Evolutionary conservation across 1,140 invertebrate genomes (phyloP).

Genomic region (Aphis gossypii): DNA sequence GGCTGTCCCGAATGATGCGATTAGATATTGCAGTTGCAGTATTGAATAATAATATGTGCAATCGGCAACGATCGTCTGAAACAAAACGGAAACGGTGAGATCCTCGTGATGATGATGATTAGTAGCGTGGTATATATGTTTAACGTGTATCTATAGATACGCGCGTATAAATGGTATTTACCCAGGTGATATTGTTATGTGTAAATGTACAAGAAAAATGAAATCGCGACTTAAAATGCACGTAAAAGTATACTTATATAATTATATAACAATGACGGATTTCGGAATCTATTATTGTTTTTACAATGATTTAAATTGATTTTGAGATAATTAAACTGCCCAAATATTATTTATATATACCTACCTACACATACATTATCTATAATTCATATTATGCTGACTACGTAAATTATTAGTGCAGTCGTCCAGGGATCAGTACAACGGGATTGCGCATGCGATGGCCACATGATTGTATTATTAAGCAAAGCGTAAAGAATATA

Average conservation of each 20-base stretch:
- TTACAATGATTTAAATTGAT: not conserved
- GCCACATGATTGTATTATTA: not conserved
- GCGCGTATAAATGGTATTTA: too few relatives aligned
- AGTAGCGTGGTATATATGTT: not conserved
- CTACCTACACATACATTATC: too few relatives aligned
- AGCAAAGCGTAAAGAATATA: not conserved
- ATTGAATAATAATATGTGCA: too few relatives aligned
- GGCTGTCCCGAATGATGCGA: not conserved
- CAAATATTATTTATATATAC: not conserved
- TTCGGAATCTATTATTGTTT: not conserved
- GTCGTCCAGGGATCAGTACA: not conserved
- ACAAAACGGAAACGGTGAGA: not conserved
- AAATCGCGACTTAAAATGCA: too few relatives aligned
- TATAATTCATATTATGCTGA: too few relatives aligned
- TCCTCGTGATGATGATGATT: not conserved
- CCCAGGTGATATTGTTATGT: too few relatives aligned
- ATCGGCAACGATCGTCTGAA: slow-evolving; percentile 7
- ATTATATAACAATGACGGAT: not conserved
- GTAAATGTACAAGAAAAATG: too few relatives aligned
- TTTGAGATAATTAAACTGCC: not conserved
- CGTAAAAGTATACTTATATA: too few relatives aligned
- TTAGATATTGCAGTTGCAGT: not conserved
- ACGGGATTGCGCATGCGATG: not conserved
- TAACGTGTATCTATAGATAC: too few relatives aligned
- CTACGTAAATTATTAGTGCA: not conserved